These are phyloP conservation scores for Eilema griseolum DNA, from an alignment of 2,888 invertebrate genomes.

Conservation along the genomic window DNA sequence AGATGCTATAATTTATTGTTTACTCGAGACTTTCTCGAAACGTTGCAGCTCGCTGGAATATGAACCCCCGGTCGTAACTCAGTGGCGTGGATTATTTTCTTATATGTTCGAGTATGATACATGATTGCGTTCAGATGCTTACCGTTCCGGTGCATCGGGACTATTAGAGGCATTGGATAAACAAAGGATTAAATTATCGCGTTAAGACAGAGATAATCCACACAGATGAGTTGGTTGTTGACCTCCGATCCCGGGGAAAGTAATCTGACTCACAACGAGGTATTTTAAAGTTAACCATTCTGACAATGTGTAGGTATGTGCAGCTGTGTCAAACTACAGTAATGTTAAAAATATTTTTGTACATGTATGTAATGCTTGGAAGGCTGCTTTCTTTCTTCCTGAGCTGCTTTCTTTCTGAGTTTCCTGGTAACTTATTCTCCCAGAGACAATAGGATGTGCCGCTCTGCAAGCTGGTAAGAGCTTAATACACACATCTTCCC, in stretches of 20 bases:
- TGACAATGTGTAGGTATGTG: slow-evolving; percentile 26
- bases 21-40: slow-evolving; percentile 62
- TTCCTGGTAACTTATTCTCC: too few species aligned
- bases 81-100: slow-evolving; percentile 80
- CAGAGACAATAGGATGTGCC: too few species aligned
- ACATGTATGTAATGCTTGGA: too few species aligned
- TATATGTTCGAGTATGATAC: slow-evolving; percentile 79
- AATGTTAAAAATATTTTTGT: background rate
- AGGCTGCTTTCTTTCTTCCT: too few species aligned
- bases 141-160: slow-evolving; percentile 74
- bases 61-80: slow-evolving; percentile 72
- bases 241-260: slow-evolving; percentile 73
- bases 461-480: too few species aligned
- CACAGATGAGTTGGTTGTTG: slow-evolving; percentile 84
- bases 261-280: slow-evolving; percentile 61
- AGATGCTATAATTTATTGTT: slow-evolving; percentile 60
- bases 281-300: slow-evolving; percentile 53
- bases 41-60: slow-evolving; percentile 66
- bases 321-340: background rate
- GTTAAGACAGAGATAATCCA: slow-evolving; percentile 83
- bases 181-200: slow-evolving; percentile 85
- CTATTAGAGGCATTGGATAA: slow-evolving; percentile 84
- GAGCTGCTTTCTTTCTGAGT: too few species aligned
- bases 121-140: slow-evolving; percentile 74
- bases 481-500: too few species aligned